Conservation (phyloP, 92 coral and sea anemone genomes). For the Porites cylindrica region DNA sequence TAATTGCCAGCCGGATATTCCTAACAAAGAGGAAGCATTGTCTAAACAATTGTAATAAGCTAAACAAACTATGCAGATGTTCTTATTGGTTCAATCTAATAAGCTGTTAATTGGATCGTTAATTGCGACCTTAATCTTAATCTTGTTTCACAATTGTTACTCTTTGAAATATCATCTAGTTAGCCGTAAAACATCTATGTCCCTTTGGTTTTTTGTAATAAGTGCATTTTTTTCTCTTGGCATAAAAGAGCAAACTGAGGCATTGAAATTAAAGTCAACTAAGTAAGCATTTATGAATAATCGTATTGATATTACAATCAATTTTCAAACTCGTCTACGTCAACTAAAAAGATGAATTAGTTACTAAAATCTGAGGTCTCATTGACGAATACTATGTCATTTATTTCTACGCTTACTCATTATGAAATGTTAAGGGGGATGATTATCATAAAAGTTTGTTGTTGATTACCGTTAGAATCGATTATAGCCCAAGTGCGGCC, state of each 20-base stretch:
- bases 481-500: too few species aligned
- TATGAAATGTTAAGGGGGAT: too few species aligned
- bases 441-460: too few species aligned
- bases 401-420: too few species aligned
- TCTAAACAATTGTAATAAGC: constrained; percentile 28
- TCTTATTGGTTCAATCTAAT: neutral
- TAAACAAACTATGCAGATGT: constrained; percentile 6
- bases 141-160: neutral
- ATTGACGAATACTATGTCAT: neutral
- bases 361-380: neutral
- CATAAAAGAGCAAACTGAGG: constrained; percentile 20
- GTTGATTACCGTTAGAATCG: too few species aligned
- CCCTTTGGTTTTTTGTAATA: neutral
- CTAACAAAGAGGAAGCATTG: constrained; percentile 19
- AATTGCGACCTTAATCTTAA: neutral
- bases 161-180: neutral
- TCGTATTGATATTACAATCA: neutral
- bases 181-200: neutral
- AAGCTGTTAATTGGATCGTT: neutral
- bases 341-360: too few species aligned
- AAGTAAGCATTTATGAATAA: neutral
- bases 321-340: neutral
- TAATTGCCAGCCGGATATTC: constrained; percentile 39
- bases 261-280: neutral
- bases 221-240: neutral